Base-by-base conservation (phyloP, 1,140 invertebrate species). In the Oscheius sp. region DNA sequence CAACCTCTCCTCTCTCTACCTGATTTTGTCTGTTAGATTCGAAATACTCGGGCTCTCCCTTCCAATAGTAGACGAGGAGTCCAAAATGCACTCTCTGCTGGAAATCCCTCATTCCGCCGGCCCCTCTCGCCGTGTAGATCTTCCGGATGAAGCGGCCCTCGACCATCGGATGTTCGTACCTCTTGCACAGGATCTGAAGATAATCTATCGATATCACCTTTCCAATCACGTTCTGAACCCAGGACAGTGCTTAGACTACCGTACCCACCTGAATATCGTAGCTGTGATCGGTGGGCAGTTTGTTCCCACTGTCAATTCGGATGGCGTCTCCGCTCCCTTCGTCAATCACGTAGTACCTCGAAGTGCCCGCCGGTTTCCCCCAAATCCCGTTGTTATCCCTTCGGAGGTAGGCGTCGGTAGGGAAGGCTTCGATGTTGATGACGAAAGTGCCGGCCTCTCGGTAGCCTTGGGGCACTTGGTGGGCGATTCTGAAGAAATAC, bases 341-440 rank as follows among this genome's bases (percentile, higher is more conserved):
- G 59, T 31, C 29, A 23, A 63, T 63, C 4, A 31, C 32, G 20
- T 38, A 38, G 18, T 23, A 65, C 35, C 63, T 65, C n/a, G 63
- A 65, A 65, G 32, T 65, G 31, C 63, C 63, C 13, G 63, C 31
- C 13, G 63, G 63, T 42, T 65, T 65, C 3, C 63, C 63, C 63
- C 63, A 65, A 18, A 38, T 35, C 29, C 63, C 63, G 29, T 65
- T 65, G 23, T 65, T 36, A 26, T 65, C 63, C 23, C 63, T 3
- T 65, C 63, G 32, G 10, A 65, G 23, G 20, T 26, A 23, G 10
- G 32, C 32, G 2, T 65, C 63, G 3, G 31, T 7, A 13, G 20
- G 13, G 10, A 38, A 42, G 10, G 7, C 3, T 13, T 38, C 20
- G 10, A 65, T 38, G 15, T 35, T 36, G 23, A 65, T 65, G 3